These are phyloP conservation scores for Folsomia candida DNA, from an alignment of 2,888 invertebrate genomes.

Conservation along the genomic window DNA sequence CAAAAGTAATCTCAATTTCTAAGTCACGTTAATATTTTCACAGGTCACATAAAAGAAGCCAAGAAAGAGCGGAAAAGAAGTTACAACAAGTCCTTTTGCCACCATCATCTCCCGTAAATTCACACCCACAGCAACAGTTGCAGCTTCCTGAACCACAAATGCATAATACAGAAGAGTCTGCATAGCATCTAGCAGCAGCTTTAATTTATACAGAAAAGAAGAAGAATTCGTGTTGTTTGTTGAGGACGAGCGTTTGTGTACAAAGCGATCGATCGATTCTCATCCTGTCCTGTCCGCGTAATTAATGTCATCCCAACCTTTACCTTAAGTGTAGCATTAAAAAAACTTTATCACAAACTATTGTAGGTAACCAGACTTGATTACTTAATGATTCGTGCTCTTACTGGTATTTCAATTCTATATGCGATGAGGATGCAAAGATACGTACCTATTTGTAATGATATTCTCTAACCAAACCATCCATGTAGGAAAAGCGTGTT, in stretches of 20 bases:
- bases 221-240: background rate
- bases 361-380: background rate
- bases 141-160: background rate
- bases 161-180: background rate
- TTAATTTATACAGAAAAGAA: background rate
- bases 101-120: background rate
- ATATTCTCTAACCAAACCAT: background rate
- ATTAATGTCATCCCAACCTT: background rate
- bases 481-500: background rate
- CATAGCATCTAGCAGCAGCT: background rate
- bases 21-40: too few relatives aligned
- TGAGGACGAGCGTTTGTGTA: background rate
- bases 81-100: background rate
- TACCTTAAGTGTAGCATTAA: background rate
- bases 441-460: background rate
- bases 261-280: background rate
- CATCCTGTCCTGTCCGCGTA: background rate
- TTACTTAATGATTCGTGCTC: background rate
- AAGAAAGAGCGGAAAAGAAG: background rate
- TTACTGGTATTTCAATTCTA: background rate
- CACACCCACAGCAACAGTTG: background rate
- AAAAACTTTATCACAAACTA: too few relatives aligned
- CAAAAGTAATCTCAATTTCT: too few relatives aligned
- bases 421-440: too few relatives aligned
- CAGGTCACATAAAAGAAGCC: slow-evolving; percentile 4